Conservation (phyloP, 2,797 vertebrate species). For the Denticeps clupeoides region DNA sequence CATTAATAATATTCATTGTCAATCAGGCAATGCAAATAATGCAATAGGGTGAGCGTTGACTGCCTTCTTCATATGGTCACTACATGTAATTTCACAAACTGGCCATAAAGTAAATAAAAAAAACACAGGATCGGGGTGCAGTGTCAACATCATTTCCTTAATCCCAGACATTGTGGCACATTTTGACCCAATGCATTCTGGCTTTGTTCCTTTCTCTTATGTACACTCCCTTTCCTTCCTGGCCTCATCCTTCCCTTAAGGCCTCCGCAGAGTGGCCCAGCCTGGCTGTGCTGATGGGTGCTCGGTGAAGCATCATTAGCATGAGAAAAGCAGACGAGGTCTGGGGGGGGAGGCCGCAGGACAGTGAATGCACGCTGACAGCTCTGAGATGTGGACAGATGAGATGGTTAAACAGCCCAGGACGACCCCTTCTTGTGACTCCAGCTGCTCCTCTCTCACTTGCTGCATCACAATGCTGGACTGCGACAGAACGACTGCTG, state of each 20-base stretch:
- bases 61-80: too few relatives aligned
- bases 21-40: too few relatives aligned
- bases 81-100: too few relatives aligned
- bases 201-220: conserved; percentile 20
- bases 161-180: conserved; percentile 53
- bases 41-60: too few relatives aligned
- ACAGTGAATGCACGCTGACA: conserved; percentile 21
- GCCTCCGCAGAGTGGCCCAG: conserved; percentile 34
- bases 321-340: conserved; percentile 48
- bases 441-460: neutral
- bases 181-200: conserved; percentile 40
- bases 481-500: too few relatives aligned
- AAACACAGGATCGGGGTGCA: conserved; percentile 41
- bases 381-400: neutral
- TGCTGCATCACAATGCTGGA: neutral
- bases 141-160: conserved; percentile 58
- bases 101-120: too few relatives aligned
- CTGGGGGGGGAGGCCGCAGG: conserved; percentile 26
- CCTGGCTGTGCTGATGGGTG: neutral
- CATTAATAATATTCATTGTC: too few relatives aligned
- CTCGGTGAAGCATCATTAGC: conserved; percentile 31
- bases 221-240: conserved; percentile 1
- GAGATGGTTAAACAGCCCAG: conserved; percentile 3
- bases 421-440: neutral
- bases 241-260: conserved; percentile 7